Percentiles rank a stretch among this genome's conserved stretches.
Conservation (phyloP, 2,113 vertebrate genomes). For the Piaya cayana region DNA sequence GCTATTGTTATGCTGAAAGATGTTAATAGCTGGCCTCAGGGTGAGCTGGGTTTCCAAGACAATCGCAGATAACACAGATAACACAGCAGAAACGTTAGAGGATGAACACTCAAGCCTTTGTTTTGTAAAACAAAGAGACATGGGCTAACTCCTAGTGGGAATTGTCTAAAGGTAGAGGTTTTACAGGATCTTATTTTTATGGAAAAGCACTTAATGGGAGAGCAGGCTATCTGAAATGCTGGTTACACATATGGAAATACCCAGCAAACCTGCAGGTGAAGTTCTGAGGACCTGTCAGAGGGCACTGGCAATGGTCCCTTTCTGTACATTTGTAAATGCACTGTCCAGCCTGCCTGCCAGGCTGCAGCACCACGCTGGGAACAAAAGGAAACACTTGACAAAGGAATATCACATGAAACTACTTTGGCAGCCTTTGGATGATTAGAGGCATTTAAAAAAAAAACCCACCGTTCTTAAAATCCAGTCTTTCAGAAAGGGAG, state of each 20-base stretch:
- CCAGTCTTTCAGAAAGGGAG: not conserved
- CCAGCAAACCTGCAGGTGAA: not conserved
- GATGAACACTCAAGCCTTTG: not conserved
- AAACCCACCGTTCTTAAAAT: not conserved
- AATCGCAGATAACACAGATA: conserved; percentile 28
- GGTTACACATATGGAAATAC: not conserved
- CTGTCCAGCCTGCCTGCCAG: not conserved
- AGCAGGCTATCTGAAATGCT: not conserved
- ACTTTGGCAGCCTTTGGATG: not conserved
- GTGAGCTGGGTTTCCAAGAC: conserved; percentile 52
- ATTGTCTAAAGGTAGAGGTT: not conserved
- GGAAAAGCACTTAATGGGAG: not conserved
- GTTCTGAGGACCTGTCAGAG: not conserved
- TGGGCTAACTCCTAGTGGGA: not conserved
- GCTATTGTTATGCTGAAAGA: conserved; percentile 62
- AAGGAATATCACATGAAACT: not conserved
- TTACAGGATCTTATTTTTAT: not conserved
- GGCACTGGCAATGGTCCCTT: not conserved
- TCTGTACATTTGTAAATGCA: not conserved
- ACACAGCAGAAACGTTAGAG: not conserved
- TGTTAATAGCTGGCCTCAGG: conserved; percentile 57
- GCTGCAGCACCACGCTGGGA: not conserved
- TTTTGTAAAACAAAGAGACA: not conserved
- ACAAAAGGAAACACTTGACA: not conserved
- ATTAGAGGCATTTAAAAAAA: not conserved